A percentile compares a stretch with the other conserved stretches of the same genome.
Conservation (phyloP, 2,888 invertebrate genomes). For the Plebejus melissa region DNA sequence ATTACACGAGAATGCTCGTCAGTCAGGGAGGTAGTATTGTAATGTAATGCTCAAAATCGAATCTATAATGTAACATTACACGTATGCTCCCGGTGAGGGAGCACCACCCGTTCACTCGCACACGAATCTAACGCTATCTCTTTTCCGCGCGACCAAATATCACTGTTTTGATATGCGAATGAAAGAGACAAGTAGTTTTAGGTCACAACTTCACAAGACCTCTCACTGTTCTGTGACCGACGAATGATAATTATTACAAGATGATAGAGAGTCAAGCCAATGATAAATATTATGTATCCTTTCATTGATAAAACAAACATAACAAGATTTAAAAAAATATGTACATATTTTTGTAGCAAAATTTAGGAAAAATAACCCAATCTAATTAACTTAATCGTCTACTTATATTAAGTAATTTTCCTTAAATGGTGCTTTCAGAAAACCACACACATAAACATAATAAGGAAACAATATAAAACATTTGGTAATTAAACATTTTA, state of each 20-base stretch:
- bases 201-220: not conserved
- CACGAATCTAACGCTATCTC: not conserved
- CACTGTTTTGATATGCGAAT: not conserved
- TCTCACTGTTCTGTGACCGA: not conserved
- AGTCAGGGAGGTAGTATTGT: too few relatives aligned
- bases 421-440: not conserved
- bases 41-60: too few relatives aligned
- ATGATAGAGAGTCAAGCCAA: conserved; percentile 21
- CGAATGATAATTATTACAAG: not conserved
- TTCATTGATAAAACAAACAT: conserved; percentile 7
- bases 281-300: conserved; percentile 27
- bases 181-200: not conserved
- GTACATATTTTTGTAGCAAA: not conserved
- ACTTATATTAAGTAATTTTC: not conserved
- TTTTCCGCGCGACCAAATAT: not conserved
- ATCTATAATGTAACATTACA: too few relatives aligned
- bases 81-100: too few relatives aligned
- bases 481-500: not conserved
- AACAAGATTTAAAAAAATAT: not conserved
- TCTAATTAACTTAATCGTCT: not conserved
- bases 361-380: not conserved
- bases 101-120: not conserved
- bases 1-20: too few relatives aligned
- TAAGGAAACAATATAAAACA: not conserved
- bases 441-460: not conserved